phyloP scores from a whole-genome alignment of 92 coral and sea anemone genomes.

The Porites divaricata region DNA sequence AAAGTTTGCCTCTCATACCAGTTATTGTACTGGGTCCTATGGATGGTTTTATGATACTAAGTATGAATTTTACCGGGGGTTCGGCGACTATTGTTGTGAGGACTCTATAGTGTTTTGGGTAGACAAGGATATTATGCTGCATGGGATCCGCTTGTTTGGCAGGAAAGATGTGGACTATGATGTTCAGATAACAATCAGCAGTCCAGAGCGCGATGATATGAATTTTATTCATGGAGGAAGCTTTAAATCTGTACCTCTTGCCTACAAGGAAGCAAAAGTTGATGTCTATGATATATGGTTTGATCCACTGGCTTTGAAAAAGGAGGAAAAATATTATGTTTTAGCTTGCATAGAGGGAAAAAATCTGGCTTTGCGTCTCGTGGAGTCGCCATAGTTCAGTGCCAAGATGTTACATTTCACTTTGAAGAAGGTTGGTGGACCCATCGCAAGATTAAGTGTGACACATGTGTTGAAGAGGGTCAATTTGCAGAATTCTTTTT shows the following conservation, averaged over 20 bases:
- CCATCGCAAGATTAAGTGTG: too few relatives aligned
- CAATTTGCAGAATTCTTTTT: too few relatives aligned
- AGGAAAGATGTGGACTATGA: not conserved
- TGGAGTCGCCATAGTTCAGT: not conserved
- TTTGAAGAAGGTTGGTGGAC: not conserved
- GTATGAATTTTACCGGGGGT: too few relatives aligned
- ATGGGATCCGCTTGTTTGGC: conserved; percentile 11
- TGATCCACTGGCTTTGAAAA: not conserved
- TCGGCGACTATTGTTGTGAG: not conserved
- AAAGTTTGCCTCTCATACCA: not conserved
- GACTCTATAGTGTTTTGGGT: not conserved
- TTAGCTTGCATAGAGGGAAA: not conserved
- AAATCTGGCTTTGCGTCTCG: not conserved
- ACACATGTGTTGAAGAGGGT: too few relatives aligned
- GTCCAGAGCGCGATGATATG: too few relatives aligned
- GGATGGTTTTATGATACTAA: too few relatives aligned
- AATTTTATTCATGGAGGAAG: too few relatives aligned
- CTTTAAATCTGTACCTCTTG: not conserved
- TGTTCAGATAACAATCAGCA: not conserved
- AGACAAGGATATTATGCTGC: conserved; percentile 3
- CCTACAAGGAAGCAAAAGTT: not conserved
- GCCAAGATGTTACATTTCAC: conserved; percentile 1
- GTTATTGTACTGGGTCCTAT: too few relatives aligned
- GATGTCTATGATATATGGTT: conserved; percentile 3
- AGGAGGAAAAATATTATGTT: not conserved